Base-by-base conservation (phyloP, 2,888 invertebrate genomes). In the Hypena proboscidalis region DNA sequence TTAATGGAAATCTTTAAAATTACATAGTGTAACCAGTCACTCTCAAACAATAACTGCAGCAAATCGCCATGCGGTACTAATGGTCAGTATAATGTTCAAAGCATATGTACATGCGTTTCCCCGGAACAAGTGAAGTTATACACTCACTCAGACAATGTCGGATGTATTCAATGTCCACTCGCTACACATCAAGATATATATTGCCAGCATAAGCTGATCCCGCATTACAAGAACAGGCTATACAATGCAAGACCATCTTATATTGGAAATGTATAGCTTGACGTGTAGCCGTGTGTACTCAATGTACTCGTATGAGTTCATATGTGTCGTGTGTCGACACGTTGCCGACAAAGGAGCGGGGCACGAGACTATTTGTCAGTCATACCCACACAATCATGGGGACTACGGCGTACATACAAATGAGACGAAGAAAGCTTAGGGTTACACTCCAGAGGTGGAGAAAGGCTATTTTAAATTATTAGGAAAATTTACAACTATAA, bases 341-440 rank as follows among this genome's bases (percentile, higher is more conserved):
- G 46, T 58, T 56, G 68, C 81, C 83, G 83, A 85, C 85, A 86
- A 86, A 83, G 81, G 70, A 59, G 42, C 66, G 64, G 58, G 62
- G 56, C 76, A 79, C 70, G 73, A 67, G 64, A 71, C 80, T 77
- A 83, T 85, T 84, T 82, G 81, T 84, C 83, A 82, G 75, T 71
- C 73, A 63, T 58, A 65, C 67, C 69, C 61, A 73, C 66, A 74
- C 74, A 74, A 75, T 74, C 75, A 66, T 62, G 58, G 55, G 67
- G 70, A 61, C 70, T 53, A 49, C 62, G 50, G 40, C 57, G 57
- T 39, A 81, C 75, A 85, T 85, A 80, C 76, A 75, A 77, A 85
- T 83, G 74, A 75, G 67, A 55, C 47, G 62, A 64, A 59, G 60
- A 55, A 63, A 62, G 50, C 53, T 43, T n/a, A n/a, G n/a, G n/a